Conservation (phyloP, 2,888 invertebrate species). For the Bugulina stolonifera region DNA sequence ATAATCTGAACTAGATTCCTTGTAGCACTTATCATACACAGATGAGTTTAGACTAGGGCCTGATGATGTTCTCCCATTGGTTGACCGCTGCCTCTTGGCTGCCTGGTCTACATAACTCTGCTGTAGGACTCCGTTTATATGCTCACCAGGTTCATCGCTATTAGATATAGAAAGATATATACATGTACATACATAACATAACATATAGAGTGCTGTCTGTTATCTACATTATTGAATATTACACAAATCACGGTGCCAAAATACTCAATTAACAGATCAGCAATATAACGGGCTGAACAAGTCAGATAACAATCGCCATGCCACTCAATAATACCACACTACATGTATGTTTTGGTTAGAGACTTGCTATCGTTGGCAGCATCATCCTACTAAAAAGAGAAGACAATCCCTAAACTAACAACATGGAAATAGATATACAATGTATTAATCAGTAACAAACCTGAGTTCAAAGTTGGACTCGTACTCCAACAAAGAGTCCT, state of each 20-base stretch:
- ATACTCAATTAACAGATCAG: neutral
- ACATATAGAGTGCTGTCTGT: too few relatives aligned
- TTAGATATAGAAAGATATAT: too few relatives aligned
- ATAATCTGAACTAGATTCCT: neutral
- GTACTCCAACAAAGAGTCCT: neutral
- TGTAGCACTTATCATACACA: slow-evolving; percentile 10
- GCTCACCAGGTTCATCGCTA: neutral
- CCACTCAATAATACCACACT: too few relatives aligned
- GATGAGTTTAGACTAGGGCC: neutral
- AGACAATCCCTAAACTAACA: too few relatives aligned
- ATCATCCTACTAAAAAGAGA: too few relatives aligned
- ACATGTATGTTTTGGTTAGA: too few relatives aligned
- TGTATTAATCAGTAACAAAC: too few relatives aligned
- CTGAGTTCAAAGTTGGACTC: neutral
- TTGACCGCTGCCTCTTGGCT: neutral
- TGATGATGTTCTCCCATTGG: neutral
- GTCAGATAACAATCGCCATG: neutral
- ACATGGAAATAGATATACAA: too few relatives aligned
- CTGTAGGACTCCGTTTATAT: slow-evolving; percentile 7
- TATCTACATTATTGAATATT: neutral
- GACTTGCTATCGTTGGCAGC: too few relatives aligned
- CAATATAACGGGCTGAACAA: neutral
- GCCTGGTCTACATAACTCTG: neutral
- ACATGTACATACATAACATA: too few relatives aligned
- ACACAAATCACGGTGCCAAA: neutral